Evolutionary conservation across 92 coral and sea anemone species (phyloP).

Genomic region (Palythoa grandiflora): DNA sequence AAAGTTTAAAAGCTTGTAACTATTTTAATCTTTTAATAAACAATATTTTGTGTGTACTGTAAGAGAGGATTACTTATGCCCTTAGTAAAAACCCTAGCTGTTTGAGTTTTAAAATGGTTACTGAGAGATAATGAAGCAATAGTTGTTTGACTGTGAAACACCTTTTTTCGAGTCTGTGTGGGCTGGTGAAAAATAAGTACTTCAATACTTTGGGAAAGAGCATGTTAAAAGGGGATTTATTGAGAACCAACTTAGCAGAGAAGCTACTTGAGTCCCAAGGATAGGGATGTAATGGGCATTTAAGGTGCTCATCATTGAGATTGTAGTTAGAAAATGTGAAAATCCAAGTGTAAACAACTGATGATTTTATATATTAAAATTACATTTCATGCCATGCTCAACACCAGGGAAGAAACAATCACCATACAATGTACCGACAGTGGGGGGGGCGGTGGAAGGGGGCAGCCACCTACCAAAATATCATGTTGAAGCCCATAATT

Average conservation of each 20-base stretch:
- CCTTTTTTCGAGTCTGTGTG: background rate
- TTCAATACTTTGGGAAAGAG: background rate
- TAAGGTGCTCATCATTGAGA: background rate
- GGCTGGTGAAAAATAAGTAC: background rate
- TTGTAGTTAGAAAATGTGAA: background rate
- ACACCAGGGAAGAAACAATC: background rate
- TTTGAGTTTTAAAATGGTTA: background rate
- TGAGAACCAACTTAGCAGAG: background rate
- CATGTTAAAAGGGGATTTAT: background rate
- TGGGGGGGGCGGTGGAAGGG: background rate
- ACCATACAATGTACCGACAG: background rate
- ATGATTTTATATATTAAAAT: background rate
- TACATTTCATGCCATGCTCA: background rate
- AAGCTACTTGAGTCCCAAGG: background rate
- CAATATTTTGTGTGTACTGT: background rate
- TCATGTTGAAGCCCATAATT: slow-evolving; percentile 3
- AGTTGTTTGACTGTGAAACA: background rate
- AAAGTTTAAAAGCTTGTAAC: background rate
- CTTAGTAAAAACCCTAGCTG: background rate
- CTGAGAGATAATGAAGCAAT: background rate
- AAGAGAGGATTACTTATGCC: background rate
- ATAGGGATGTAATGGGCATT: background rate
- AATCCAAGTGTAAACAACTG: background rate
- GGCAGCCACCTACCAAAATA: background rate
- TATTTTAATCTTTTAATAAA: too few relatives aligned